Evolutionary conservation across 2,113 vertebrate genomes (phyloP).

Genomic region (Turnix velox): DNA sequence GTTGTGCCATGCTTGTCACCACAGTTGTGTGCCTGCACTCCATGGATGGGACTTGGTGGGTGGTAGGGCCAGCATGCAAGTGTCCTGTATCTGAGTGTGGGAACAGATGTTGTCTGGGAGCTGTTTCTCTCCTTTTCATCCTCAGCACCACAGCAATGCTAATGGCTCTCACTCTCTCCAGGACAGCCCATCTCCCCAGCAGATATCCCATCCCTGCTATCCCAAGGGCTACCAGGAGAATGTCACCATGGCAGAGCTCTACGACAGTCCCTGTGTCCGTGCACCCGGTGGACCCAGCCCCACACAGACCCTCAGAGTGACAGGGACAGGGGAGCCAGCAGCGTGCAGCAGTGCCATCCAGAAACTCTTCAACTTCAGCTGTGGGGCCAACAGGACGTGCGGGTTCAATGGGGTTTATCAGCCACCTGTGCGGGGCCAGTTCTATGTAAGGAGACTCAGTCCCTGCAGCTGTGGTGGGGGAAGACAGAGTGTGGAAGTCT

Average conservation of each 20-base stretch:
- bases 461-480: rapidly evolving
- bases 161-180: neutral
- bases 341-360: constrained; percentile 47
- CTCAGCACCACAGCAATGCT: neutral
- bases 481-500: too few species aligned
- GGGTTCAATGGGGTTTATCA: constrained; percentile 77
- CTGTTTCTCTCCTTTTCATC: neutral
- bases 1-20: neutral
- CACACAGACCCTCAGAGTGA: constrained; percentile 20
- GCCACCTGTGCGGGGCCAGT: constrained; percentile 71
- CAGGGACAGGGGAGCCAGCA: constrained; percentile 57
- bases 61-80: too few species aligned
- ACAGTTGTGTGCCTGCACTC: neutral
- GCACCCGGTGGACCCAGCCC: neutral
- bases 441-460: constrained; percentile 62
- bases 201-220: constrained; percentile 75
- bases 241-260: constrained; percentile 25
- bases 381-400: constrained; percentile 52
- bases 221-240: constrained; percentile 63
- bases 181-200: rapidly evolving
- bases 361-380: constrained; percentile 72
- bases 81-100: neutral
- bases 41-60: neutral
- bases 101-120: neutral
- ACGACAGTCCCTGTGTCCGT: constrained; percentile 67